phyloP scores from a whole-genome alignment of 2,113 vertebrate species.

The Castor canadensis region DNA sequence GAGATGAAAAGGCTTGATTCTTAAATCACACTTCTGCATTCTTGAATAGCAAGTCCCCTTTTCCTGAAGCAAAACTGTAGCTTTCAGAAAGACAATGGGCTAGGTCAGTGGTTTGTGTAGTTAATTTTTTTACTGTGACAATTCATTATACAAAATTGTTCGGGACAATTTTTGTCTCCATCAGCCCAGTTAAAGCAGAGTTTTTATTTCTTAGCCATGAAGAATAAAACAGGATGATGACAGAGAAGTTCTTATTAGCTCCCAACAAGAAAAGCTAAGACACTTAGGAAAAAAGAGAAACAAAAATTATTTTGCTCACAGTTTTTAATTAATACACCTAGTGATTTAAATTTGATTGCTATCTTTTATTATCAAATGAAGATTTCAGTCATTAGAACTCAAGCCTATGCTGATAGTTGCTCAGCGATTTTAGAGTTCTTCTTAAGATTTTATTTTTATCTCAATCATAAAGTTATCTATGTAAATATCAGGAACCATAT shows the following conservation, averaged over 20 bases:
- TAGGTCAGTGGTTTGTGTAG: slow-evolving; percentile 17
- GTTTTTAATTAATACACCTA: neutral
- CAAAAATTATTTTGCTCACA: neutral
- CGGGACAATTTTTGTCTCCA: slow-evolving; percentile 17
- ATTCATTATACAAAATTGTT: slow-evolving; percentile 54
- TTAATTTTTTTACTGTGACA: slow-evolving; percentile 65
- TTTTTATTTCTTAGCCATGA: slow-evolving; percentile 54
- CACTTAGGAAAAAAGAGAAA: neutral
- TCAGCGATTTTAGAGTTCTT: neutral
- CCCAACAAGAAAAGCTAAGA: neutral
- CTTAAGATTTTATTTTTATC: neutral
- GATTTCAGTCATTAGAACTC: neutral
- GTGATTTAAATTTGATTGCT: slow-evolving; percentile 29
- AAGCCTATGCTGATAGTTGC: neutral
- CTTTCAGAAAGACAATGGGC: slow-evolving; percentile 63
- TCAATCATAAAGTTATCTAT: neutral
- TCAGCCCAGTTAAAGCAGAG: neutral
- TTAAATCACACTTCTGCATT: slow-evolving; percentile 64
- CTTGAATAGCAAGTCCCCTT: slow-evolving; percentile 56
- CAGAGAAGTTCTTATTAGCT: neutral
- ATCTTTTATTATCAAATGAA: neutral
- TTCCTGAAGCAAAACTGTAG: slow-evolving; percentile 33
- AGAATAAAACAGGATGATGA: slow-evolving; percentile 42
- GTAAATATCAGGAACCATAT: neutral
- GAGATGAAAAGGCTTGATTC: slow-evolving; percentile 70